Base-by-base conservation (phyloP, 2,888 invertebrate genomes). In the Drosophila monieri region DNA sequence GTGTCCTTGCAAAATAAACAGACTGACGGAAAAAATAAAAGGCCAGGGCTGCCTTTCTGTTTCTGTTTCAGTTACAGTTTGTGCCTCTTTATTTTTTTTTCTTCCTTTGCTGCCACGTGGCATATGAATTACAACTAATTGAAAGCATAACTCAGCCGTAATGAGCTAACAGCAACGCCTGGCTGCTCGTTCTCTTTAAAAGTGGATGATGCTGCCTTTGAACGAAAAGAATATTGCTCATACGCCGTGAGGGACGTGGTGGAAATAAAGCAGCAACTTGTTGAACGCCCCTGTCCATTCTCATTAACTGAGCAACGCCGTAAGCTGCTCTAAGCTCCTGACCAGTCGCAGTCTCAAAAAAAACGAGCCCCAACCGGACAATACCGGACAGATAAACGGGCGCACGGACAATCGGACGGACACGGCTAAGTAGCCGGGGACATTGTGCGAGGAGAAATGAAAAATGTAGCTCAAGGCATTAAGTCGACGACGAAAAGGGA, bases 111-210 rank as follows among this genome's bases (percentile, higher is more conserved):
- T 48, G 64, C 49, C 68, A 52, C 64, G 57, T 75, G 67, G 56
- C 77, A 51, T 70, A 75, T 84, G 67, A 80, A 78, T 80, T 74
- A 61, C 74, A 85, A 77, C 76, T 85, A 85, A 81, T 81, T 85
- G 80, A 81, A 85, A 74, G 74, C 80, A 80, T 83, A 78, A 78
- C 80, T 85, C 78, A 83, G 62, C 59, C 60, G 54, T 78, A 80
- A 81, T 76, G 80, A 78, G 81, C 72, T 70, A 58, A 52, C 64
- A 62, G 54, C 60, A 23, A 48, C 49, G 76, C 73, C 55, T 64
- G 55, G 66, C 43, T 77, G 76, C 76, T 69, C 78, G 59, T 60
- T 46, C 51, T 43, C 18, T 61, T 35, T 39, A 76, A 69, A 65
- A 35, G 35, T n/a, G 27, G 9, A 27, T 8, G 9, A 27, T 8